Percentiles rank a stretch among this genome's conserved stretches.
These are phyloP conservation scores for Sarcophaga bullata DNA, from an alignment of 1,140 invertebrate genomes.

Conservation along the genomic window DNA sequence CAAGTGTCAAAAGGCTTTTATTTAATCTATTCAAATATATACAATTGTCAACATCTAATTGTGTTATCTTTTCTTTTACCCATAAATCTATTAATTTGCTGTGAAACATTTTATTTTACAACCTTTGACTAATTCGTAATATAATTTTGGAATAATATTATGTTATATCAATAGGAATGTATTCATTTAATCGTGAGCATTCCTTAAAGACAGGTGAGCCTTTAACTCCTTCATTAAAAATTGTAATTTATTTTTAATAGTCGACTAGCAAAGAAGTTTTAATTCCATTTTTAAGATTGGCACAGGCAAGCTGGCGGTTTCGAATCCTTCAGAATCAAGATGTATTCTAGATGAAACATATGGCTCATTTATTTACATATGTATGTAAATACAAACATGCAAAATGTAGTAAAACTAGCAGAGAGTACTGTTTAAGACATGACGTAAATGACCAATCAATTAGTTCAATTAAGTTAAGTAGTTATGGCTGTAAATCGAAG, in stretches of 20 bases:
- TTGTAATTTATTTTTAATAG: no score
- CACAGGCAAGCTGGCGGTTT: no score
- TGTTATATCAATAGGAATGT: background rate
- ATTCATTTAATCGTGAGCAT: background rate
- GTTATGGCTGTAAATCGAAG: background rate
- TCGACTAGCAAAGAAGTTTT: no score
- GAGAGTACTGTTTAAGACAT: background rate
- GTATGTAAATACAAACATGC: no score
- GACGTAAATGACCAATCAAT: background rate
- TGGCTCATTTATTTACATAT: no score
- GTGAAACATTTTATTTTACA: conserved; percentile 2
- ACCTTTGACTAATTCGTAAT: conserved; percentile 13
- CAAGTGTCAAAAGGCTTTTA: background rate
- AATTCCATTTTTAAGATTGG: no score
- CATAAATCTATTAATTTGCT: conserved; percentile 18
- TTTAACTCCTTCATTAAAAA: background rate
- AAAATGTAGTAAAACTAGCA: no score
- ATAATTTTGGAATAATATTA: background rate
- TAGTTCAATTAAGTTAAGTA: background rate
- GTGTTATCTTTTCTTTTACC: conserved; percentile 4
- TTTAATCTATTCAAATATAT: background rate
- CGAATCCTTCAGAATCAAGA: no score
- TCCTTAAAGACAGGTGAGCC: background rate
- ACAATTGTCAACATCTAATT: background rate
- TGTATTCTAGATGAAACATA: no score